These are phyloP conservation scores for Crenuchus spilurus DNA, from an alignment of 2,797 vertebrate species.

Conservation along the genomic window DNA sequence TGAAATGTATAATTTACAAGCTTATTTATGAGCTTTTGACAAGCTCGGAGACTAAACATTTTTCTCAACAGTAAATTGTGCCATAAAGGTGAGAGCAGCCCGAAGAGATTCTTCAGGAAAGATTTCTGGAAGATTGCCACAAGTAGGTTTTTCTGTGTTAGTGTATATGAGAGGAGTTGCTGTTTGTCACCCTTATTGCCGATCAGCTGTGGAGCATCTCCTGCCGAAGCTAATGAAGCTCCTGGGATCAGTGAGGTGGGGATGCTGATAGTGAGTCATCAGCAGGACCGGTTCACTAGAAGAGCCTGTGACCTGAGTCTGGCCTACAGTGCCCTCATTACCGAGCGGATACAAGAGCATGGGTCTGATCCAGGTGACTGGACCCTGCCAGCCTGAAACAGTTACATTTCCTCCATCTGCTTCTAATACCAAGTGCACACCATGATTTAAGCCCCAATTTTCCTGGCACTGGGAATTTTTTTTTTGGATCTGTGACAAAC, in stretches of 20 bases:
- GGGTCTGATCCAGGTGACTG: constrained; percentile 13
- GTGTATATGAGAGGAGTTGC: constrained; percentile 20
- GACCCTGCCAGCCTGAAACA: background rate
- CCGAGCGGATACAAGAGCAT: constrained; percentile 16
- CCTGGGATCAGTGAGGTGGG: constrained; percentile 7
- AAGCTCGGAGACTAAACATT: constrained; percentile 2
- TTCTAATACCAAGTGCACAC: background rate
- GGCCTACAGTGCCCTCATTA: constrained; percentile 40
- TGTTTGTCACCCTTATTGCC: constrained; percentile 33
- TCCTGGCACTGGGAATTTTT: background rate
- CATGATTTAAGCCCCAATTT: background rate
- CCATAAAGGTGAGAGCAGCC: constrained; percentile 38
- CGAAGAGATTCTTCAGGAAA: constrained; percentile 31
- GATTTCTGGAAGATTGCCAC: constrained; percentile 32
- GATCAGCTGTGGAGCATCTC: constrained; percentile 27
- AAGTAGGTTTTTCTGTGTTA: constrained; percentile 20
- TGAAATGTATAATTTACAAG: background rate
- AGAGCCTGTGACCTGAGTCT: constrained; percentile 5
- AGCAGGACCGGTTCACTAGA: background rate
- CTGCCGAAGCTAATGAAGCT: constrained; percentile 35
- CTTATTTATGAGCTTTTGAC: constrained; percentile 7
- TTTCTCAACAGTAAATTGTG: constrained; percentile 28
- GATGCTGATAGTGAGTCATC: constrained; percentile 33
- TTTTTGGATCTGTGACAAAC: background rate
- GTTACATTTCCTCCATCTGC: constrained; percentile 2